Base-by-base conservation (phyloP, 2,113 vertebrate species). In the Prunella himalayana region DNA sequence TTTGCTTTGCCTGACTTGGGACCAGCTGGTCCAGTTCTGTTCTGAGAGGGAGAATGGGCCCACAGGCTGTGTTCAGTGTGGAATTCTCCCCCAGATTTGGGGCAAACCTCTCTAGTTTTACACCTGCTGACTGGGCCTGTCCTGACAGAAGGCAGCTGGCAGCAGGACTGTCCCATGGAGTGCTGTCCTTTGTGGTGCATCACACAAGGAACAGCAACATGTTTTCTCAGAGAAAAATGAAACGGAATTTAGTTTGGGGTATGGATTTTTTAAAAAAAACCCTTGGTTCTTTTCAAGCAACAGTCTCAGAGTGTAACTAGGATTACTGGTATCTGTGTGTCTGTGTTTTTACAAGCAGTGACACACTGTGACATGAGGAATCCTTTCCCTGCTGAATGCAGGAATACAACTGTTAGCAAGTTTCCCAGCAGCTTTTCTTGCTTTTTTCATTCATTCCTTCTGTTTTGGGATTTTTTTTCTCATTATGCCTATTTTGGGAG, bases 391-490 rank as follows among this genome's bases (percentile, higher is more conserved):
- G 57, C 70, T 69, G 73, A 66, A 63, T 68, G 64, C 42, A 59
- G 41, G 25, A 50, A 28, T 35, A n/a, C n/a, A 70, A 8, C 47
- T 61, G n/a, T 75, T 86, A 83, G 53, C 60, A 51, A 42, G 75
- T 72, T 44, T 30, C 65, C 82, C 72, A 65, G 47, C 59, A 82
- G 88, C 68, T 95, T 88, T 86, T 93, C 75, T 70, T 91, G 50
- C 77, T 85, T 64, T 86, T 90, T 91, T 61, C 64, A 84, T 90
- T 94, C 91, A 86, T 94, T 86, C 68, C 30, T 93, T 93, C 69
- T 7, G 15, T 18, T 92, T 19, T n/a, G 30, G 39, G 24, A 13
- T 39, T 28, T 44, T 75, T 77, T 80, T 72, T 53, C 82, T 84
- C 35, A 11, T 68, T 61, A 70, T 21, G 82, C 91, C 81, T 92